phyloP scores from a whole-genome alignment of 2,797 vertebrate species.

The Caiman crocodilus region DNA sequence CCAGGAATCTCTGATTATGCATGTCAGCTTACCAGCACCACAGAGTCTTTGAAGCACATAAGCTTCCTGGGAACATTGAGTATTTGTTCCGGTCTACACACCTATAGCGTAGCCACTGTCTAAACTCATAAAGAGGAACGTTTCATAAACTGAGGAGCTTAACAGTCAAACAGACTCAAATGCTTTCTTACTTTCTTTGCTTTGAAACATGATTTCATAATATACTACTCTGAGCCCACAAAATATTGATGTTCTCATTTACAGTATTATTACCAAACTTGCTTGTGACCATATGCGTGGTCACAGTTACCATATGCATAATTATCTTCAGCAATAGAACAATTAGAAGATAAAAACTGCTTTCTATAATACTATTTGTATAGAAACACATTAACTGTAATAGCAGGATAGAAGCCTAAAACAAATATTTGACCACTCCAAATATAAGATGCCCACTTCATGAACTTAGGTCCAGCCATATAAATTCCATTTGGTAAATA shows the following conservation, averaged over 20 bases:
- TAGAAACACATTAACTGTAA: background rate
- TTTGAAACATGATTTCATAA: background rate
- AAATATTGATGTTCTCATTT: background rate
- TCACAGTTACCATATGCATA: background rate
- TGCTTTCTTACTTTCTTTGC: background rate
- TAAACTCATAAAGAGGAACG: background rate
- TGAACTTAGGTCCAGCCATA: background rate
- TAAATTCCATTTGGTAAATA: background rate
- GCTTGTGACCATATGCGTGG: too few relatives aligned
- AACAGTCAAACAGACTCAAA: background rate
- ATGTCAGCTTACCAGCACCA: background rate
- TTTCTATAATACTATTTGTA: background rate
- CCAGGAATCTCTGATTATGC: background rate
- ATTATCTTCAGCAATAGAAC: background rate
- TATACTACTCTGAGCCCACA: background rate
- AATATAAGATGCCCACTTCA: background rate
- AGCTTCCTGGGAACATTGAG: background rate
- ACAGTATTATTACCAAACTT: too few relatives aligned
- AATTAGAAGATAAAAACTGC: too few relatives aligned
- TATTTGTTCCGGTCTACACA: background rate
- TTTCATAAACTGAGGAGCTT: background rate
- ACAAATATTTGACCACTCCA: background rate
- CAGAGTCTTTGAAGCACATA: background rate
- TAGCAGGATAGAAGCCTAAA: background rate
- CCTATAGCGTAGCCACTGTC: background rate